Base-by-base conservation (phyloP, 2,797 vertebrate genomes). In the Selene dorsalis region DNA sequence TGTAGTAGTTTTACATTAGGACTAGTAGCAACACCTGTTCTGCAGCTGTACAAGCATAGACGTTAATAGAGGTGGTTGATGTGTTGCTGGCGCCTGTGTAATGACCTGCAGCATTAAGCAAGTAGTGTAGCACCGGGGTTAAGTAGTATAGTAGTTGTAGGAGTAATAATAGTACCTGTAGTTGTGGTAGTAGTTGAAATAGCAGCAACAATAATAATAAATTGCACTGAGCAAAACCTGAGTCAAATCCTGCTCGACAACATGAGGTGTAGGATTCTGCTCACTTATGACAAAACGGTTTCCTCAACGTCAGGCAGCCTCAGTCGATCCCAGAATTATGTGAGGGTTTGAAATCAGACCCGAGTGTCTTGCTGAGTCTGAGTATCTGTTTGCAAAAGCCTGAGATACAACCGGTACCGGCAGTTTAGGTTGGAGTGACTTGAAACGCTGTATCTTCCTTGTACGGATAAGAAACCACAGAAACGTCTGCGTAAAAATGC, bases 201-300 rank as follows among this genome's bases (percentile, higher is more conserved):
- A 93, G 92, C 92, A 93, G 92, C 92, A 93, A 91, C 90, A 53
- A 84, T 83, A 80, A 85, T 52, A 83, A 86, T 90, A 86, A 88
- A 86, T 89, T 90, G 88, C 91, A 92, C 88, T 75, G 88, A 92
- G 92, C 90, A 87, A 91, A 91, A 92, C 93, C 93, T 93, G 93
- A 94, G 93, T 92, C 88, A 84, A 90, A 91, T 91, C 89, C 89
- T 85, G 85, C 86, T 87, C 62, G 81, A 85, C 73, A 61, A 78
- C 79, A 47, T 79, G 88, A 89, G 88, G 86, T 79, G 85, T 50
- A 63, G 75, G 85, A 77, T 71, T 87, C 73, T 70, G 71, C 84
- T 84, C 83, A 72, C 71, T 43, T 68, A 30, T 62, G 66, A 72
- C 80, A 52, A 35, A 35, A 77, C 79, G 61, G 77, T 68, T 76